Base-by-base conservation (phyloP, 2,113 vertebrate species). In the Gobius niger region DNA sequence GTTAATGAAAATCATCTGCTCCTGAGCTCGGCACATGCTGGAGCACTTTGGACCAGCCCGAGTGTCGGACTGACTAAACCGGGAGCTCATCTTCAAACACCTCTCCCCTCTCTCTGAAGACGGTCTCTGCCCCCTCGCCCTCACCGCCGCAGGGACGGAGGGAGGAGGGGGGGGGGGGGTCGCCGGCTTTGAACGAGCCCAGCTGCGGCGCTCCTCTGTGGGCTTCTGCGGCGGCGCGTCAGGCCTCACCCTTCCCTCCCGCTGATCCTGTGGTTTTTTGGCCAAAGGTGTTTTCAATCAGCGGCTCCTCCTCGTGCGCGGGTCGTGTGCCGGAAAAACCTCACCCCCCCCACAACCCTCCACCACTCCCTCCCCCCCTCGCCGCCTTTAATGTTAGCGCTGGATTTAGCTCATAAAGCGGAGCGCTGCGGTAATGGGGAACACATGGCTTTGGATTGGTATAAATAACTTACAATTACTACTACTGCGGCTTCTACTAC, bases 231-330 rank as follows among this genome's bases (percentile, higher is more conserved):
- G 40, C 34, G 60, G 65, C 61, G 53, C 71, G 9, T 34, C 24
- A 34, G 24, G 24, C 24, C 24, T 34, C 24, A 4, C 24, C 9
- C 18, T 18, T n/a, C 16, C 9, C 46, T 47, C 4, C 46, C 14
- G 11, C 47, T 5, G 12, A 11, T 47, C 14, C 8, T 52, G 50
- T 52, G 50, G 50, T 52, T 18, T 57, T 16, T 80, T 73, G 73
- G 81, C 67, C 67, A 72, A 70, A 78, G 71, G 76, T 85, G 77
- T 61, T 81, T 81, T 84, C 84, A 80, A 90, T 84, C 82, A 84
- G n/a, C 7, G 2, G 19, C 68, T 19, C 63, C 0, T 14, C 71
- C 66, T 65, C 65, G 49, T 65, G 42, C 66, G 61, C 47, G 1
- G 44, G 51, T 68, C 53, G 51, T 68, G 70, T 34, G 34, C 51